Evolutionary conservation across 2,888 invertebrate genomes (phyloP), one percentile per base, ranked within the genome.

Genomic region (Pandemis cinnamomeana): DNA sequence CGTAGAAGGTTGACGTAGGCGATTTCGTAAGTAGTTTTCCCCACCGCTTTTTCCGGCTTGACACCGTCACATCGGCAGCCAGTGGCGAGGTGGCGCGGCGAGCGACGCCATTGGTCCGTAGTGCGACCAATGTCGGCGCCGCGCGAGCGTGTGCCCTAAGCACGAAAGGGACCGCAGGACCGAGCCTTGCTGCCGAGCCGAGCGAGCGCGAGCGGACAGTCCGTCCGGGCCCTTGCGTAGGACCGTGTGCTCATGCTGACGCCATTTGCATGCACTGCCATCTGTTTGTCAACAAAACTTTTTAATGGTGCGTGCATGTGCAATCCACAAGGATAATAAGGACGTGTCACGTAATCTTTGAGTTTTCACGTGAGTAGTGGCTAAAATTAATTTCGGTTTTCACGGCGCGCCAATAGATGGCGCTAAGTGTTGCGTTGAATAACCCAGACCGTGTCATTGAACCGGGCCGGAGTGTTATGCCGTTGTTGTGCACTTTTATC

Each of bases 191-290:
- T 8, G 55, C 55, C 55, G 55, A 55, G 66, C 48, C 70, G 67
- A 67, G 78, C 78, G 74, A 71, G 48, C 36, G 51, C 77, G 76
- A 75, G 81, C 81, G 84, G 83, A 83, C 91, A 92, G 92, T 93
- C 88, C 88, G 88, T 84, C 83, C 86, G 87, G 88, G 91, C 91
- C 92, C 92, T 92, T 91, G 91, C 77, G 83, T 87, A 84, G 85
- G 84, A 88, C 83, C 82, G 91, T 87, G 86, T 87, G 80, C 80
- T 77, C 81, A 81, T 87, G 80, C 80, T 77, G 81, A 81, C 85
- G 84, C 84, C 80, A 87, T 86, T 84, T 84, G 85, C 80, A 83
- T 86, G 83, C 81, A 77, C 77, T 80, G 79, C 78, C 77, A 70
- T 78, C 84, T 87, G 86, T 85, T 88, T 88, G 78, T 82, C 87